Evolutionary conservation across 2,797 vertebrate species (phyloP), one percentile per base, ranked within the genome.

Genomic region (Sebastes steindachneri): DNA sequence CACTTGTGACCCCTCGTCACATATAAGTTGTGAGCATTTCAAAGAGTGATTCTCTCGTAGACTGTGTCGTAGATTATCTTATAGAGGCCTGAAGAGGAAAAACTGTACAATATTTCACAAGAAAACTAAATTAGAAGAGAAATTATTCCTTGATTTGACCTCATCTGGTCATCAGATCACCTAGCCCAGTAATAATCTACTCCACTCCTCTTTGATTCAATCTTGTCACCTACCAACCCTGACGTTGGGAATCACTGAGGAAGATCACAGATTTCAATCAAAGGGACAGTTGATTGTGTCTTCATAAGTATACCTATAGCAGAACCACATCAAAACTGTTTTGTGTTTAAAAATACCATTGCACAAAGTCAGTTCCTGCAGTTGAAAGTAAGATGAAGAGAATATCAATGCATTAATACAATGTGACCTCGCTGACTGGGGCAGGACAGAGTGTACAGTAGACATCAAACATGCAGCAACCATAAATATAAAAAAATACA

Each of bases 401-500:
- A 68, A 37, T 23, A 62, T 54, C 68, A 31, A n/a, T 53, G 51
- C 23, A 48, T 73, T 73, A 28, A 21, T 45, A 12, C 28, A 11
- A 73, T 59, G n/a, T 45, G 5, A 12, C 66, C 58, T 68, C 11
- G 45, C 41, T n/a, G 54, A 68, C 66, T 62, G 66, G 29, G 45
- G 77, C 77, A 77, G 55, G 62, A 66, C 62, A 48, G 23, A 53
- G 77, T 65, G 45, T 51, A 51, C 48, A 51, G 19, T 45, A 68
- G 4, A 66, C 37, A 19, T 81, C 45, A 91, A 86, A 83, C 68
- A 66, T 28, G 37, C 59, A 82, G 55, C 35, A 19, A 2, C 35
- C 14, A n/a, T 66, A 26, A 25, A 31, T 28, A 69, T 7, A 37
- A 2, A 17, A 59, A 58, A 72, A 37, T 2, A 74, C 54, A 69